phyloP scores from a whole-genome alignment of 2,113 vertebrate genomes.

The Lipophrys pholis region DNA sequence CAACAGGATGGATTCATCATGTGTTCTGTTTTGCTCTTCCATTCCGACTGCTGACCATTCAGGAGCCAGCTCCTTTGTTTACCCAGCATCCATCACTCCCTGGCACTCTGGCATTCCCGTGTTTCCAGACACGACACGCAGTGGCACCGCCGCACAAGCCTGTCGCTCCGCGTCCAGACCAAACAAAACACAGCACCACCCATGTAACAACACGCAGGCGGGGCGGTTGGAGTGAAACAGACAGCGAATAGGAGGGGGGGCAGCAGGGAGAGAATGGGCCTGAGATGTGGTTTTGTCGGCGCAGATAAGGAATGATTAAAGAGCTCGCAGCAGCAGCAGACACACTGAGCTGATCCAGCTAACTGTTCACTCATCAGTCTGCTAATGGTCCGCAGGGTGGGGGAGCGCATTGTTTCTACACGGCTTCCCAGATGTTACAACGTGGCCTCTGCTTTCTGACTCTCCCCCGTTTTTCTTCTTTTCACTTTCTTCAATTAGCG shows the following conservation, averaged over 20 bases:
- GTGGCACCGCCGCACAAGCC: conserved; percentile 3
- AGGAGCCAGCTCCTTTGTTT: conserved; percentile 29
- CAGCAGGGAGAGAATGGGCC: conserved; percentile 2
- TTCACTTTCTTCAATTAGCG: no score
- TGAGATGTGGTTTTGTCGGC: conserved; percentile 86
- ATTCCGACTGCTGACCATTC: no score
- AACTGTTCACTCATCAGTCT: conserved; percentile 86
- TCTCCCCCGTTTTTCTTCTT: background rate
- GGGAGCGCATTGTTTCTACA: conserved; percentile 81
- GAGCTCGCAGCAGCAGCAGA: conserved; percentile 85
- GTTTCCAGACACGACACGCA: conserved; percentile 51
- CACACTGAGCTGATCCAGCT: conserved; percentile 86
- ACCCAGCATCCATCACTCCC: conserved; percentile 60
- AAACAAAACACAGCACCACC: conserved; percentile 64
- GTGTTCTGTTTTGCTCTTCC: no score
- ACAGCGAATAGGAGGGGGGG: background rate
- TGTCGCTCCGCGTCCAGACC: conserved; percentile 39
- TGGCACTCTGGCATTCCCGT: conserved; percentile 35
- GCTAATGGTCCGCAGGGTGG: conserved; percentile 84
- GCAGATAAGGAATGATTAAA: conserved; percentile 95
- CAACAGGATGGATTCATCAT: no score
- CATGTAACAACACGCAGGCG: conserved; percentile 46
- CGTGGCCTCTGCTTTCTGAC: conserved; percentile 50
- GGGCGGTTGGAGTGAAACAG: conserved; percentile 3
- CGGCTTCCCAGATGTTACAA: conserved; percentile 87